phyloP scores from a whole-genome alignment of 2,797 vertebrate species.

The Microhierax caerulescens region DNA sequence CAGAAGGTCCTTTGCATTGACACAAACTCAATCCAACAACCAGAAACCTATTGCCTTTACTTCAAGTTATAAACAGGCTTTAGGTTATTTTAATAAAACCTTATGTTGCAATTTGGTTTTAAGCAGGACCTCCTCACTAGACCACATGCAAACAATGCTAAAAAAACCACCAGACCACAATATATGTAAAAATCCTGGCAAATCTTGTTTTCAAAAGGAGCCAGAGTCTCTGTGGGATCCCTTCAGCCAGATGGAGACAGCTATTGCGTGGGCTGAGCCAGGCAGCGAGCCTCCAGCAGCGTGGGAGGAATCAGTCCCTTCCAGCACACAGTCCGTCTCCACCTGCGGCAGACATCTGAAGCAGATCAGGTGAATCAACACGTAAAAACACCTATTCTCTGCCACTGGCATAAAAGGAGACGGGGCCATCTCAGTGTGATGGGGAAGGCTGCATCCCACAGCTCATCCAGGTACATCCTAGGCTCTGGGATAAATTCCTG shows the following conservation, averaged over 20 bases:
- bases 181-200: background rate
- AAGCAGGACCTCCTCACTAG: background rate
- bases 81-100: background rate
- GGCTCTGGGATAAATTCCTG: background rate
- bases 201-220: background rate
- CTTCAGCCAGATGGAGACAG: background rate
- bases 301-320: background rate
- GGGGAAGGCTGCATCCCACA: background rate
- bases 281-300: background rate
- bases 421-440: accelerated
- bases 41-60: background rate
- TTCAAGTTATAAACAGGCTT: background rate
- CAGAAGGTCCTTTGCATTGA: background rate
- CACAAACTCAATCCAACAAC: background rate
- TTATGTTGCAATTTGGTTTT: background rate
- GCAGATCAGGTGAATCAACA: accelerated
- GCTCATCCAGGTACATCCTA: background rate
- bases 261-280: accelerated
- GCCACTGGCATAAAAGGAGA: background rate
- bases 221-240: background rate
- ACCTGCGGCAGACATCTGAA: background rate
- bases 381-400: background rate
- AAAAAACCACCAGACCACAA: background rate
- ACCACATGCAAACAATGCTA: background rate
- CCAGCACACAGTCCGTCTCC: background rate